Evolutionary conservation across 2,113 vertebrate genomes (phyloP).

Genomic region (Rhombomys opimus): DNA sequence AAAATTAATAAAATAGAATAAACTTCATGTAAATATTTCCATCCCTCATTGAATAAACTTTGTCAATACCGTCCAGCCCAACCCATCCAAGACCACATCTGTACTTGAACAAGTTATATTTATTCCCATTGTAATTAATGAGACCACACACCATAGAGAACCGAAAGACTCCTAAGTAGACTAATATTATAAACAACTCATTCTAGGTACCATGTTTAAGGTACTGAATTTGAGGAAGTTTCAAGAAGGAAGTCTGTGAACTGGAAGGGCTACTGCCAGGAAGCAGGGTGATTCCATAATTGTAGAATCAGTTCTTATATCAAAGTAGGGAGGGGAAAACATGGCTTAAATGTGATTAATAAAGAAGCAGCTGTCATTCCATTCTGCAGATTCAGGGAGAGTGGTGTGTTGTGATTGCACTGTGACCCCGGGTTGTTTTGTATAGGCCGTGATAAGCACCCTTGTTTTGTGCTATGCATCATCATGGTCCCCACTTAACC

Average conservation of each 20-base stretch:
- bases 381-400: not conserved
- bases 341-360: not conserved
- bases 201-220: not conserved
- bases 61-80: not conserved
- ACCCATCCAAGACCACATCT: not conserved
- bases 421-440: not conserved
- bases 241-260: not conserved
- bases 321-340: not conserved
- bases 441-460: not conserved
- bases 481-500: not conserved
- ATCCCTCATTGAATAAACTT: conserved; percentile 21
- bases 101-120: not conserved
- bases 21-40: not conserved
- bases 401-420: not conserved
- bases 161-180: not conserved
- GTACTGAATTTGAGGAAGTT: not conserved
- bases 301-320: not conserved
- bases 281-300: not conserved
- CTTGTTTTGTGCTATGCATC: not conserved
- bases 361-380: not conserved
- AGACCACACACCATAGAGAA: not conserved
- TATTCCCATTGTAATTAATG: not conserved
- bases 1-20: not conserved
- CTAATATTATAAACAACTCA: not conserved
- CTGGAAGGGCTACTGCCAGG: not conserved